phyloP scores from a whole-genome alignment of 2,797 vertebrate species.

The Pseudotriccus pelzelni region DNA sequence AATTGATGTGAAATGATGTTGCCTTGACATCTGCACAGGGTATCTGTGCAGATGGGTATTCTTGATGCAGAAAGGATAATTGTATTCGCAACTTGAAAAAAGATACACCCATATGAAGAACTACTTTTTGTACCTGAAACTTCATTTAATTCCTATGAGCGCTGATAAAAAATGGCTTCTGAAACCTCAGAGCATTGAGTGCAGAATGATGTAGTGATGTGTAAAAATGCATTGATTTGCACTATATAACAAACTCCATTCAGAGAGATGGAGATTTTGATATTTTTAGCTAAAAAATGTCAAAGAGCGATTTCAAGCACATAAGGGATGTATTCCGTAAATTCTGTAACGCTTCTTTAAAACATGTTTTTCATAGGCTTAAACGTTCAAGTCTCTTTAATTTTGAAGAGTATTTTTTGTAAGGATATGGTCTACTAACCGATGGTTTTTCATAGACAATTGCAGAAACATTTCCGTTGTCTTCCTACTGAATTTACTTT shows the following conservation, averaged over 20 bases:
- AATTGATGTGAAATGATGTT: background rate
- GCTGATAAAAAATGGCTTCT: background rate
- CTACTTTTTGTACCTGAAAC: background rate
- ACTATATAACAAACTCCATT: background rate
- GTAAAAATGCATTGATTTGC: conserved; percentile 13
- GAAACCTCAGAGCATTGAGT: background rate
- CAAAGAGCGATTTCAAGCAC: background rate
- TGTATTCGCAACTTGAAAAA: background rate
- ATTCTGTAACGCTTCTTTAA: background rate
- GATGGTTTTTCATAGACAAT: background rate
- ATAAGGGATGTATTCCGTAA: background rate
- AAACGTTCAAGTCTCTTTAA: background rate
- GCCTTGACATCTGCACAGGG: background rate
- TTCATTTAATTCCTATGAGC: background rate
- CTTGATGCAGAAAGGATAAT: background rate
- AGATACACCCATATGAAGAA: background rate
- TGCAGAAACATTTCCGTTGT: background rate
- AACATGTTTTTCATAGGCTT: background rate
- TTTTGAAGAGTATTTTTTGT: background rate
- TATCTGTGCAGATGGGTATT: too few species aligned
- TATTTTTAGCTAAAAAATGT: background rate
- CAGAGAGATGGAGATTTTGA: background rate
- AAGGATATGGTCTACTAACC: background rate
- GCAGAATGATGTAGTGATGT: background rate
- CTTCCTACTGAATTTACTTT: background rate